Evolutionary conservation across 2,888 invertebrate species (phyloP), one percentile per base, ranked within the genome.

Genomic region (Drosophila nigricruria): DNA sequence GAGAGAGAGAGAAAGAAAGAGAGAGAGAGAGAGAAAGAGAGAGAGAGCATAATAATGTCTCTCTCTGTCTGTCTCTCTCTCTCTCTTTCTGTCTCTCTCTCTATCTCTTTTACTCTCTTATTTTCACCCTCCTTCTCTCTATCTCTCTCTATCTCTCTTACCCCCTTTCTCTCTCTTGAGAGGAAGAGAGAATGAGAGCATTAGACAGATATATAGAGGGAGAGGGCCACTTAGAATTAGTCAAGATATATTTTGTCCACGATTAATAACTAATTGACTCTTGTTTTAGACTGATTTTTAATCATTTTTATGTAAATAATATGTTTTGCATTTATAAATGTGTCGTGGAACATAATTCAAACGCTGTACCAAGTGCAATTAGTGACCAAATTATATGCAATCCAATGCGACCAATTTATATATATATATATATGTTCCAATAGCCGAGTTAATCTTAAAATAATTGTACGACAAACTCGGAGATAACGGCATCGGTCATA

Each of bases 401-500:
- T 36, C 20, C 30, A 53, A 38, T 25, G 27, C 47, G 27, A 36
- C 12, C 10, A 18, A 38, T 12, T 53, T 12, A 12, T 25, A 36
- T 3, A 23, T 23, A 34, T 34, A 16, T 34, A 10, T 23, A 18
- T 36, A 12, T 32, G 18, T 34, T 1, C 16, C 3, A 50, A 10
- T 0, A 20, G 34, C 16, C 1, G 9, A 34, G 20, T 5, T 2
- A 5, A 36, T n/a, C 2, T 10, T 16, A 20, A 14, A 50, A 56
- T 23, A 3, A 1, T n/a, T 0, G 25, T 57, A 8, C 38, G 6
- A 98, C 93, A 77, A 98, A 95, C 88, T 98, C 97, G 12, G 95
- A 94, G 1, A 97, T 94, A 71, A 98, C 95, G 25, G 95, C 96
- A n/a, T 94, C 92, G 0, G 98, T 96, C 95, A 98, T 96, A 78